Percentiles rank a stretch among this genome's conserved stretches.
These are phyloP conservation scores for Epinotia ramella DNA, from an alignment of 2,888 invertebrate species.

Conservation along the genomic window DNA sequence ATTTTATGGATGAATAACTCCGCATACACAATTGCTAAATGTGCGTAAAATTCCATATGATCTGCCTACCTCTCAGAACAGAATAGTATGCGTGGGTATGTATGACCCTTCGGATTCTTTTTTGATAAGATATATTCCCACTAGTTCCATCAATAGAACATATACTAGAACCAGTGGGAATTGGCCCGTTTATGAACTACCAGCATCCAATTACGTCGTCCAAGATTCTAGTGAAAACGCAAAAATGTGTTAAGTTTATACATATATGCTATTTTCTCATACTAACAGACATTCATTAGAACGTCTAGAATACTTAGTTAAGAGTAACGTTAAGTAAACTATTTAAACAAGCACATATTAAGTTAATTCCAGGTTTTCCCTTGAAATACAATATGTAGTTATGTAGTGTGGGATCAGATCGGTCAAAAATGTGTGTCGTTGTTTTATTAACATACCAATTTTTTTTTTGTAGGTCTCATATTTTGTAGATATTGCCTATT, in stretches of 20 bases:
- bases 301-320: slow-evolving; percentile 12
- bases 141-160: no score
- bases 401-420: slow-evolving; percentile 13
- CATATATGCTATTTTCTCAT: neutral
- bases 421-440: neutral
- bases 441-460: neutral
- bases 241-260: neutral
- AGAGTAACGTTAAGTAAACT: slow-evolving; percentile 10
- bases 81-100: no score
- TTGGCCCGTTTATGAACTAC: no score
- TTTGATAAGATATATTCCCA: no score
- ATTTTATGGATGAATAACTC: no score
- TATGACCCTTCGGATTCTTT: no score
- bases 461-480: no score
- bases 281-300: neutral
- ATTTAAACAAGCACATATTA: slow-evolving; percentile 16
- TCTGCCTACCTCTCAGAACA: no score
- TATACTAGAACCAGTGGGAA: no score
- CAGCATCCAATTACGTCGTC: neutral
- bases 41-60: no score
- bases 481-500: no score
- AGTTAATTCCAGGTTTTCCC: slow-evolving; percentile 23
- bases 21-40: no score
- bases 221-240: neutral
- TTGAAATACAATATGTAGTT: slow-evolving; percentile 10